These are phyloP conservation scores for Tanypteryx hageni DNA, from an alignment of 2,888 invertebrate species.

Conservation along the genomic window DNA sequence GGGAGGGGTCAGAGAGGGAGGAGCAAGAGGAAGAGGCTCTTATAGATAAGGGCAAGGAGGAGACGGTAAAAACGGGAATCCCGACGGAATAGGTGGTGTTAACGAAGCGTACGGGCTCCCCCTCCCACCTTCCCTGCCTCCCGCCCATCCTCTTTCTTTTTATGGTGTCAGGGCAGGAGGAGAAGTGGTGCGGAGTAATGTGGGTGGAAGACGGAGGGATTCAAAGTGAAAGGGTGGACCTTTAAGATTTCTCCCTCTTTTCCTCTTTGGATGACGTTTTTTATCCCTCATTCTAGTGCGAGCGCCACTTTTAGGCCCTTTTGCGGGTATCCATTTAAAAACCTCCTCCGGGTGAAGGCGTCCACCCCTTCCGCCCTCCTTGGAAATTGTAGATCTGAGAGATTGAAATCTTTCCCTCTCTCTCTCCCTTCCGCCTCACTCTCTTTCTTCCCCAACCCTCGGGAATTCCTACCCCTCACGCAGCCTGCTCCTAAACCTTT, in stretches of 20 bases:
- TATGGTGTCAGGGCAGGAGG: neutral
- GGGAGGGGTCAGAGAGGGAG: too few species aligned
- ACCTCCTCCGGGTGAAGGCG: neutral
- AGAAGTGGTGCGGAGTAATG: neutral
- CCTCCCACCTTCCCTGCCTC: neutral
- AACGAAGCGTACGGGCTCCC: neutral
- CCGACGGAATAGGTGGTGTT: too few species aligned
- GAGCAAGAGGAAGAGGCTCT: too few species aligned
- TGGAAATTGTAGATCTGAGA: neutral
- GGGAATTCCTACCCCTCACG: neutral
- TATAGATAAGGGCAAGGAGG: too few species aligned
- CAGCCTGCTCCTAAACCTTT: too few species aligned
- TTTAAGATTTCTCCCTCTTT: neutral
- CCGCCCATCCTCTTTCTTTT: neutral
- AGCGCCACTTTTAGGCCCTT: conserved; percentile 32
- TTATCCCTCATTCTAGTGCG: neutral
- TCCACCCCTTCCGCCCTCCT: neutral
- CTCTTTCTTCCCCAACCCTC: neutral
- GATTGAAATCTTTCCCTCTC: neutral
- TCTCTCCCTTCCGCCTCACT: neutral
- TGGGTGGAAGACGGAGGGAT: neutral
- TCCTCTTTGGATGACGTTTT: neutral
- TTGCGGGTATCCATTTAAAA: conserved; percentile 28
- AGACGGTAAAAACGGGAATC: too few species aligned
- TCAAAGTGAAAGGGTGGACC: neutral